Base-by-base conservation (phyloP, 2,888 invertebrate genomes). In the Isoperla grammatica region DNA sequence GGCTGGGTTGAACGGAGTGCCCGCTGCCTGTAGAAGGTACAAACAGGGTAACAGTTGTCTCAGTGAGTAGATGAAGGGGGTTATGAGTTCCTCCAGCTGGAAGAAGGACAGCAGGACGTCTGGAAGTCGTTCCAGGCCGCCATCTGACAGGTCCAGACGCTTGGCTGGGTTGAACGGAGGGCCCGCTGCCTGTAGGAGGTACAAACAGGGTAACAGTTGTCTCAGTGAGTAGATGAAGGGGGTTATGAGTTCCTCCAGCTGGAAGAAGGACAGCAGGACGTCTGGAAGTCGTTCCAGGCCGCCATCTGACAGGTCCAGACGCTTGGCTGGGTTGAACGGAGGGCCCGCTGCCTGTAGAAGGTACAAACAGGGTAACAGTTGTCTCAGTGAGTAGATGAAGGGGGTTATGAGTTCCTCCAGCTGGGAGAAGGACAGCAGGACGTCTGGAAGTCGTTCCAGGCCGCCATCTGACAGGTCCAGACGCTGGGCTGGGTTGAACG, bases 261-360 rank as follows among this genome's bases (percentile, higher is more conserved):
- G 71, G 2, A 69, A 66, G 62, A 73, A 74, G n/a, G 72, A 60
- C 64, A 54, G 45, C 48, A 60, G 54, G 11, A 55, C 46, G 43
- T 75, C 74, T 19, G 76, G 75, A 11, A 76, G 68, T 49, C 72
- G 69, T 39, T 71, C 69, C 59, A 75, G 66, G n/a, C 75, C 75
- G 2, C 70, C 71, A 57, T 71, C 73, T 65, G 71, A 72, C 57
- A 76, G 70, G 65, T 75, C 75, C 66, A 76, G 65, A 56, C 68
- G 70, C 68, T 70, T 56, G 69, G 71, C n/a, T 69, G 70, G 61
- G 61, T 43, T 65, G 66, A 45, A 61, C 64, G 29, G 29, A 8
- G 29, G 29, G 29, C 45, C 67, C 63, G 67, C 67, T 39, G 71
- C 70, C 71, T 71, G 63, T 13, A n/a, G n/a, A 29, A 29, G 8